phyloP scores from a whole-genome alignment of 37 sponge, comb jelly and placozoan genomes.

The Theonella swinhoei region DNA sequence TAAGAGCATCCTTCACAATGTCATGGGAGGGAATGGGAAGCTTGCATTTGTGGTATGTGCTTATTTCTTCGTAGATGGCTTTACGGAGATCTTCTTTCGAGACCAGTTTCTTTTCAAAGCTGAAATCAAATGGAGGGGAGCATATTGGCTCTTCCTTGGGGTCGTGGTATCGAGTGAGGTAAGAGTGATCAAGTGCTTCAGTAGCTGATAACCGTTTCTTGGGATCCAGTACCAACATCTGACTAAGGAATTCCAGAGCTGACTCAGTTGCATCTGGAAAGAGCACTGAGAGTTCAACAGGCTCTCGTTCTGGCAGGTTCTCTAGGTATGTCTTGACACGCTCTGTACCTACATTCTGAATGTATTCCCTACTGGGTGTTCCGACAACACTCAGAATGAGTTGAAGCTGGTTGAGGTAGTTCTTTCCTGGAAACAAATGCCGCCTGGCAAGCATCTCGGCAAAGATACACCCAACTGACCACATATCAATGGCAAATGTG shows the following conservation, averaged over 20 bases:
- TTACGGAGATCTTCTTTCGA: conserved; percentile 68
- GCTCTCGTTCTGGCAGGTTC: conserved; percentile 56
- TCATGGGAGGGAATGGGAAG: conserved; percentile 71
- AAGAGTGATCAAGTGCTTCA: conserved; percentile 75
- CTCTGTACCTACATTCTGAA: conserved; percentile 66
- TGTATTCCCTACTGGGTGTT: conserved; percentile 77
- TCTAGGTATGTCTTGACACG: conserved; percentile 79
- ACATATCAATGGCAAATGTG: conserved; percentile 85
- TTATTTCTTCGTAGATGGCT: conserved; percentile 77
- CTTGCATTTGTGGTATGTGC: conserved; percentile 75
- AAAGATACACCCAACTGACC: conserved; percentile 93
- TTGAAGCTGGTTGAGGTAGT: conserved; percentile 87
- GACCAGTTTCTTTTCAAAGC: conserved; percentile 79
- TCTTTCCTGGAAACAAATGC: conserved; percentile 88
- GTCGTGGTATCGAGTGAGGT: conserved; percentile 82
- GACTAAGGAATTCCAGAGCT: conserved; percentile 71
- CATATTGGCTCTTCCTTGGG: conserved; percentile 88
- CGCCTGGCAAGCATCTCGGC: conserved; percentile 87
- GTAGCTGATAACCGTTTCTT: conserved; percentile 52
- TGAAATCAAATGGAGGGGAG: conserved; percentile 80
- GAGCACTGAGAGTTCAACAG: conserved; percentile 61
- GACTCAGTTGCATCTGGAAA: conserved; percentile 55
- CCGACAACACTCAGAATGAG: conserved; percentile 89
- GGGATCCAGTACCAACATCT: conserved; percentile 78
- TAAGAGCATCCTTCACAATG: conserved; percentile 51